These are phyloP conservation scores for Pogonocherus hispidulus DNA, from an alignment of 2,888 invertebrate genomes.

Conservation along the genomic window DNA sequence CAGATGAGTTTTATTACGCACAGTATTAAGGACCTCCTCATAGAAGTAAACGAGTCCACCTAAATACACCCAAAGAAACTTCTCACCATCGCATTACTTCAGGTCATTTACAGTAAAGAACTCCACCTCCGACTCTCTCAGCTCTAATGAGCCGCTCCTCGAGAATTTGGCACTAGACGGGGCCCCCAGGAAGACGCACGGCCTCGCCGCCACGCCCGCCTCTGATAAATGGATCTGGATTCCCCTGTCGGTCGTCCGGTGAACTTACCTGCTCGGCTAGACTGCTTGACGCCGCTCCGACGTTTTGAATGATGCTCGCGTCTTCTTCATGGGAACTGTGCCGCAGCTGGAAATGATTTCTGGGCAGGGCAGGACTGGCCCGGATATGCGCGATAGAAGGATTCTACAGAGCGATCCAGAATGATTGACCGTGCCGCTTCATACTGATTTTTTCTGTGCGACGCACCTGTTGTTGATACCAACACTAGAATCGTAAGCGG, in stretches of 20 bases:
- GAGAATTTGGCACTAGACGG: conserved; percentile 19
- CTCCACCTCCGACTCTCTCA: background rate
- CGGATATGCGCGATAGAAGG: too few species aligned
- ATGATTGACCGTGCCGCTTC: too few species aligned
- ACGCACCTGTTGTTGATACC: too few species aligned
- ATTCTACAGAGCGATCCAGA: too few species aligned
- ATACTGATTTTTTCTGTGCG: too few species aligned
- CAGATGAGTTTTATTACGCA: too few species aligned
- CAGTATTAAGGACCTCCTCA: too few species aligned
- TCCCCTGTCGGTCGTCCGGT: conserved; percentile 51
- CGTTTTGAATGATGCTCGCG: conserved; percentile 4
- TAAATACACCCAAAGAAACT: background rate
- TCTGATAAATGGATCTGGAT: conserved; percentile 35
- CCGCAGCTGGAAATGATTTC: background rate
- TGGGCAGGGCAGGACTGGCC: background rate
- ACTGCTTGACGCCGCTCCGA: conserved; percentile 10
- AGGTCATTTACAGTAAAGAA: background rate
- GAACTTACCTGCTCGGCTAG: conserved; percentile 40
- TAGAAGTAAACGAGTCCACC: too few species aligned
- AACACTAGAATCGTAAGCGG: too few species aligned
- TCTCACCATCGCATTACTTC: background rate
- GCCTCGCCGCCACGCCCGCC: conserved; percentile 18
- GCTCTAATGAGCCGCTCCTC: conserved; percentile 17
- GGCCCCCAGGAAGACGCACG: conserved; percentile 10
- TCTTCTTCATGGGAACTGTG: too few species aligned